Base-by-base conservation (phyloP, 2,113 vertebrate genomes). In the Mixornis gularis region DNA sequence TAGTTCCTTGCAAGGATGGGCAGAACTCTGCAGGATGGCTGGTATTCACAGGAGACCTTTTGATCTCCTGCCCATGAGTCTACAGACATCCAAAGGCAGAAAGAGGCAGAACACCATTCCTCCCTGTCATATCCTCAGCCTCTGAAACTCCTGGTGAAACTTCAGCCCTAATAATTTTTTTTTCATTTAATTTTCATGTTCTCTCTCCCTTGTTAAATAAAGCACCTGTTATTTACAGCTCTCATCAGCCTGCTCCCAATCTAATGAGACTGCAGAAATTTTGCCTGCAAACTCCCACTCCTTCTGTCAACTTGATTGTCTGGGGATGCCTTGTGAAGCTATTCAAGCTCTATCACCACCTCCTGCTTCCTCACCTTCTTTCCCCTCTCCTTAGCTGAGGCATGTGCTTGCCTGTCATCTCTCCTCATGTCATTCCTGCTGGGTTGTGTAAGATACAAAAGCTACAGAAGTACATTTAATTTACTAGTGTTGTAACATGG, bases 341-440 rank as follows among this genome's bases (percentile, higher is more conserved):
- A 15, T 93, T 94, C 91, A 89, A 85, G 91, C 66, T 92, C 91
- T 69, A 12, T 87, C 93, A 95, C 81, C 89, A 81, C 93, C 95
- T 94, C 87, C 91, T 92, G 86, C 89, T 95, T 95, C 94, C 63
- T 96, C 95, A 96, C 91, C 89, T 93, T 82, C 94, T 76, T 92
- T 95, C 58, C 89, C 56, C 70, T 92, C 78, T 95, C 84, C 78
- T 87, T 81, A 87, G n/a, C 36, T 78, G 65, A 95, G 62, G 72
- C 84, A 92, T 89, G 72, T 81, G 62, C 72, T 81, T 84, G 73
- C 84, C 78, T 95, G 89, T 95, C 91, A 94, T 87, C 70, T 74
- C 76, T 64, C 56, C 56, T 89, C 86, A 29, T 89, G 72, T 89
- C 79, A 74, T 46, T 70, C 36, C 80, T 84, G 65, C 77, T 71